Percentiles rank a stretch among this genome's conserved stretches.
Evolutionary conservation across 2,113 vertebrate species (phyloP).

Genomic region (Buteo buteo): DNA sequence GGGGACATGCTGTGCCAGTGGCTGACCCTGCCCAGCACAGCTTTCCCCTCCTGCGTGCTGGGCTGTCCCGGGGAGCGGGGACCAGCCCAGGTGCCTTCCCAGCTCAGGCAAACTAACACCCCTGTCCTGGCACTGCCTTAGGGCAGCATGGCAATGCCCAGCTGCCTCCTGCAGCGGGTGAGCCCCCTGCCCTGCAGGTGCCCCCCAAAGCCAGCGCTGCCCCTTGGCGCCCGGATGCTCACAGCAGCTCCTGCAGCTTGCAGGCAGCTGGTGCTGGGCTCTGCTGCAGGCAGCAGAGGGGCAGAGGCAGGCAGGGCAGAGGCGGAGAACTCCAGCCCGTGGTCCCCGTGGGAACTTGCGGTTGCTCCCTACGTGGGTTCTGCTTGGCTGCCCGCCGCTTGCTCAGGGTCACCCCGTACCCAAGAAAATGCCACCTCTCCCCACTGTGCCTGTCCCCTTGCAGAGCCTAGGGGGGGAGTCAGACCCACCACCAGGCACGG

Average conservation of each 20-base stretch:
- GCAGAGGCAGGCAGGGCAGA: neutral
- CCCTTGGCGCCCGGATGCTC: fast-evolving
- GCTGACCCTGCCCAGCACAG: neutral
- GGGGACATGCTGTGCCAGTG: neutral
- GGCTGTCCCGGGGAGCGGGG: neutral
- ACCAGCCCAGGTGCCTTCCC: neutral
- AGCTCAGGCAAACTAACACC: neutral
- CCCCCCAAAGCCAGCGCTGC: neutral
- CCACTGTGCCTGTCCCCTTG: neutral
- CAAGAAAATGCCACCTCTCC: neutral
- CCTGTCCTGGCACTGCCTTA: neutral
- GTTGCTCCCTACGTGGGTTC: fast-evolving
- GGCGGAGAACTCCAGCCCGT: neutral
- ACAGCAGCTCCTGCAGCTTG: neutral
- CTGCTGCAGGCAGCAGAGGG: neutral
- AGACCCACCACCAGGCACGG: neutral
- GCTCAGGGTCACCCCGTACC: neutral
- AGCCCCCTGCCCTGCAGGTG: too few relatives aligned
- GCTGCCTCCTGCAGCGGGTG: neutral
- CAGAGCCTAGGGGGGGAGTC: fast-evolving
- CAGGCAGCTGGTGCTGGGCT: neutral
- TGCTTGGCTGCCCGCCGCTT: neutral
- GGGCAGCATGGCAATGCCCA: neutral
- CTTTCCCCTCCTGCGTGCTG: fast-evolving
- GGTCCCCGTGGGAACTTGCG: neutral